A percentile compares a stretch with the other conserved stretches of the same genome.
Evolutionary conservation across 1,140 invertebrate species (phyloP).

Genomic region (Onthophagus taurus): DNA sequence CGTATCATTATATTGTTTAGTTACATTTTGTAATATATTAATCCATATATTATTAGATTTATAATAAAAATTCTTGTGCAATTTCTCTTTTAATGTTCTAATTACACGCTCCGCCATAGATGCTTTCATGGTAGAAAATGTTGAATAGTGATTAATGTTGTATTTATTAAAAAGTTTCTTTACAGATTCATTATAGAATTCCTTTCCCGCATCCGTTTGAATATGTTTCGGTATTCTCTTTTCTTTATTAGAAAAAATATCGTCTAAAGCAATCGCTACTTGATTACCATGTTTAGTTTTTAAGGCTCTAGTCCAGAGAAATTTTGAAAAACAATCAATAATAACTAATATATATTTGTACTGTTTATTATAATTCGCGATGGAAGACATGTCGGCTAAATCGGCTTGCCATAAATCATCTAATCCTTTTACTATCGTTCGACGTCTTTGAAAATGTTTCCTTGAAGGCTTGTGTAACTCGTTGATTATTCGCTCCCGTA

Average conservation of each 20-base stretch:
- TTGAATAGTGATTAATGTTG: slow-evolving; percentile 34
- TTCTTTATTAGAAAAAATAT: slow-evolving; percentile 28
- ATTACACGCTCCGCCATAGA: slow-evolving; percentile 37
- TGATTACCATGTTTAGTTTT: slow-evolving; percentile 39
- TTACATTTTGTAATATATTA: slow-evolving; percentile 10
- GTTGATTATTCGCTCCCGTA: no score
- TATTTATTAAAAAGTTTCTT: slow-evolving; percentile 29
- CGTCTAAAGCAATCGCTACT: slow-evolving; percentile 26
- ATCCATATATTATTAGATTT: slow-evolving; percentile 7
- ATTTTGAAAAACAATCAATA: slow-evolving; percentile 42
- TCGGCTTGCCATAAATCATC: slow-evolving; percentile 38
- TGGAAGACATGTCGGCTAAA: slow-evolving; percentile 37
- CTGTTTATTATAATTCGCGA: no score
- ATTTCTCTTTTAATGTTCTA: slow-evolving; percentile 31
- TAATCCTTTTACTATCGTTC: slow-evolving; percentile 31
- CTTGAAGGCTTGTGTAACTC: slow-evolving; percentile 34
- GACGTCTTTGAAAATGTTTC: slow-evolving; percentile 31
- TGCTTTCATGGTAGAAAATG: slow-evolving; percentile 34
- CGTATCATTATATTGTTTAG: slow-evolving; percentile 13
- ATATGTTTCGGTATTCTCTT: slow-evolving; percentile 34
- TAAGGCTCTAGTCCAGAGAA: slow-evolving; percentile 38
- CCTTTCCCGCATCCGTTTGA: slow-evolving; percentile 38
- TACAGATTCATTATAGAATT: slow-evolving; percentile 36
- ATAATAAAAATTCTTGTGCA: slow-evolving; percentile 10
- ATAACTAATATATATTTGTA: slow-evolving; percentile 40